These are phyloP conservation scores for Phymatocera aterrima DNA, from an alignment of 2,888 invertebrate species.

Conservation along the genomic window DNA sequence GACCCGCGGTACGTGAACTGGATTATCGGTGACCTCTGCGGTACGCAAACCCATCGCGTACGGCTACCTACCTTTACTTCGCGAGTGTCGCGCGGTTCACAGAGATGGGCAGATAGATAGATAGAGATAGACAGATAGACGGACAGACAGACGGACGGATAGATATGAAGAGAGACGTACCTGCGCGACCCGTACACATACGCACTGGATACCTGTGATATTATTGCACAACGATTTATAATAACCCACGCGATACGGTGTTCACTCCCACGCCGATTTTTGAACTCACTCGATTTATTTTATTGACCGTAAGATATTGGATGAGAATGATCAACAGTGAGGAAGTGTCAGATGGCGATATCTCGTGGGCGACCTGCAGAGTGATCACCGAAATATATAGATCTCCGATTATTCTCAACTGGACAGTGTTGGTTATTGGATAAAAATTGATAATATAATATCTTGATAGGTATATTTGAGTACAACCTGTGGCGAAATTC, in stretches of 20 bases:
- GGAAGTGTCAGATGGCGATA: not conserved
- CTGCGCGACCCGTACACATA: not conserved
- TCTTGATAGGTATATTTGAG: too few relatives aligned
- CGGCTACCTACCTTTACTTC: too few relatives aligned
- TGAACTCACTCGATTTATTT: not conserved
- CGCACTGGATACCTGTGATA: not conserved
- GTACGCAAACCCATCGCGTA: not conserved
- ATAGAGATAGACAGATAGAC: too few relatives aligned
- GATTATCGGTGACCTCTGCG: not conserved
- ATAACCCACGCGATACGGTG: not conserved
- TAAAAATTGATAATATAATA: too few relatives aligned
- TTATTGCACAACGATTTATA: conserved; percentile 16
- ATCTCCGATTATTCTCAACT: too few relatives aligned
- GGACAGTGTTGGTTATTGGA: too few relatives aligned
- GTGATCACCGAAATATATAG: too few relatives aligned
- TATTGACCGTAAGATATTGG: not conserved
- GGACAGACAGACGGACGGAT: too few relatives aligned
- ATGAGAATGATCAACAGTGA: too few relatives aligned
- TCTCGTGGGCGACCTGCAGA: not conserved
- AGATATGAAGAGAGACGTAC: not conserved
- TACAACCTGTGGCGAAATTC: too few relatives aligned
- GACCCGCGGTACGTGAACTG: not conserved
- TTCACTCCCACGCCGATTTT: not conserved
- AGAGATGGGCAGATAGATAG: too few relatives aligned
- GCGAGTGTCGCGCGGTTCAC: too few relatives aligned